Evolutionary conservation across 2,888 invertebrate species (phyloP), one percentile per base, ranked within the genome.

Genomic region (Cerastis leucographa): DNA sequence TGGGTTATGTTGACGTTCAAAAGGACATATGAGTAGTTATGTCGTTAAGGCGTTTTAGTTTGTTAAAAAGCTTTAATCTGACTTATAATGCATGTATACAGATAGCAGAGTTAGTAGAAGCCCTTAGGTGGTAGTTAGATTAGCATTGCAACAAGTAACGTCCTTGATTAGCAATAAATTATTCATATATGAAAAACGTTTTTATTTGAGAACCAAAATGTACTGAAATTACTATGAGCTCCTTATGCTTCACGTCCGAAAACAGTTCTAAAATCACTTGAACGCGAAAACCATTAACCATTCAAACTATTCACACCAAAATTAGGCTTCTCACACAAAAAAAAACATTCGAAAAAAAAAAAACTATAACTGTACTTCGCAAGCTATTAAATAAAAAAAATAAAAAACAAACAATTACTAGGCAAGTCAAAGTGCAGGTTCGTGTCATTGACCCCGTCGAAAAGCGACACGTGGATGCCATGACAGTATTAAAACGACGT

Each of bases 341-440:
- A 68, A 59, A n/a, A 44, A 67, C 7, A 59, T 14, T 12, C 19
- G 4, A 51, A 54, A n/a, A 44, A 44, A 74, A 65, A 67, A 51
- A n/a, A 54, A 29, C 42, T 22, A 14, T 46, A 44, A 46, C 62
- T 71, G 64, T 65, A 79, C 78, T 74, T 68, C 64, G 70, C 61
- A 65, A 70, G 65, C 70, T 29, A 85, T 79, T 84, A 83, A 85
- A 76, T 84, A 76, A 84, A 87, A 79, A 80, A 87, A 81, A 80
- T 81, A 80, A 87, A 82, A 78, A 86, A 65, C 70, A 90, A 92
- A 91, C 81, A 85, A 83, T 83, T 90, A 92, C 90, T 89, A 91
- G 89, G 85, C 88, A 89, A 93, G 93, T 93, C 93, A 94, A 94
- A 95, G 93, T 94, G 94, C 94, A 94, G 90, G 91, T 85, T 75